Evolutionary conservation across 2,113 vertebrate genomes (phyloP).

Genomic region (Sander lucioperca): DNA sequence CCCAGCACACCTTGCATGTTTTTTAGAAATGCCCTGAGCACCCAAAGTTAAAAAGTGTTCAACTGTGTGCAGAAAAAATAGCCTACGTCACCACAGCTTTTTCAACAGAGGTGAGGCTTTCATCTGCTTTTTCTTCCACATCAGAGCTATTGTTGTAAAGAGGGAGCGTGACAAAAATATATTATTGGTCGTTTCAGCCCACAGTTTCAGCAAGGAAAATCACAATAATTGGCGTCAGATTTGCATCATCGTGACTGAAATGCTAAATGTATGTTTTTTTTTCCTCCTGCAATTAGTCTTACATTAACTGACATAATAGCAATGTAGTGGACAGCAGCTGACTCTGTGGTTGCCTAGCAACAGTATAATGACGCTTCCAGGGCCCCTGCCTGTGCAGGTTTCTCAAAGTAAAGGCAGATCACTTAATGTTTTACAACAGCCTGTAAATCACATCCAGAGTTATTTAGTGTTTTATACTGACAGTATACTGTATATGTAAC

Average conservation of each 20-base stretch:
- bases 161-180: background rate
- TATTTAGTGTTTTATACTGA: background rate
- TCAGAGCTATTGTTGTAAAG: constrained; percentile 14
- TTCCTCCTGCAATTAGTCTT: constrained; percentile 23
- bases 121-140: background rate
- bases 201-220: constrained; percentile 6
- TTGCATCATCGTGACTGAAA: constrained; percentile 28
- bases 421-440: constrained; percentile 1
- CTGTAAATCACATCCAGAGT: background rate
- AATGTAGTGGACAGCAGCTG: constrained; percentile 44
- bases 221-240: constrained; percentile 8
- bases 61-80: background rate
- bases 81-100: background rate
- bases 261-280: background rate
- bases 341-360: constrained; percentile 62
- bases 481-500: background rate
- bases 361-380: constrained; percentile 40
- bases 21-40: constrained; percentile 39
- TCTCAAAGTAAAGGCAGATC: constrained; percentile 30
- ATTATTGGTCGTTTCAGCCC: background rate
- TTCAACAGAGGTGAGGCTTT: constrained; percentile 5
- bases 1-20: constrained; percentile 34
- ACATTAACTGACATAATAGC: constrained; percentile 45
- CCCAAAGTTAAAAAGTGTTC: constrained; percentile 38
- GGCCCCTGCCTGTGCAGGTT: constrained; percentile 12